These are phyloP conservation scores for Himalopsyche tibetana DNA, from an alignment of 2,888 invertebrate species.

Conservation along the genomic window DNA sequence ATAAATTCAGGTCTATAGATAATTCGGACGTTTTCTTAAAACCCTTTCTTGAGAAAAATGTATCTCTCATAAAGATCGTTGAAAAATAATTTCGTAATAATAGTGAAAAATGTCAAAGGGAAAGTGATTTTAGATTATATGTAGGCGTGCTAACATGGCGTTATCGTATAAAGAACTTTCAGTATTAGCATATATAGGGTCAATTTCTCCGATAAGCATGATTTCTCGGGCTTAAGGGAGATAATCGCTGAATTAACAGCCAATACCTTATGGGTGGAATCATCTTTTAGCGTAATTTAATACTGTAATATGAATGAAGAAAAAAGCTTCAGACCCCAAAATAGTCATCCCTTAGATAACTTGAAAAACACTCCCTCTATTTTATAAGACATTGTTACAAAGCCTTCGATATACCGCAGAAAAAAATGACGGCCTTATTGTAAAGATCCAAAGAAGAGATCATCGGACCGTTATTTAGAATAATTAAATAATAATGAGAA, in stretches of 20 bases:
- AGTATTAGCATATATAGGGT: constrained; percentile 20
- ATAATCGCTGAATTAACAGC: constrained; percentile 40
- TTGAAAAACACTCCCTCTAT: too few relatives aligned
- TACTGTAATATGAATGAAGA: background rate
- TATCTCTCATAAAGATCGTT: background rate
- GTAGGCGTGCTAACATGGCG: background rate
- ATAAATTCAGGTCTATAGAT: constrained; percentile 9
- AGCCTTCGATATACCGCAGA: too few relatives aligned
- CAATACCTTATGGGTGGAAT: constrained; percentile 6
- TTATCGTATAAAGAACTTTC: constrained; percentile 2
- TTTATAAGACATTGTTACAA: too few relatives aligned
- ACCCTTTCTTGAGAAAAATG: background rate
- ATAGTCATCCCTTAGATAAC: too few relatives aligned
- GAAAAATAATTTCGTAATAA: constrained; percentile 16
- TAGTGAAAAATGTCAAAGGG: background rate
- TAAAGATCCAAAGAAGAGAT: too few relatives aligned
- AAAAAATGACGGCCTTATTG: too few relatives aligned
- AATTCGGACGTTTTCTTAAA: background rate
- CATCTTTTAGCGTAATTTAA: constrained; percentile 9
- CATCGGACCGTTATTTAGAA: too few relatives aligned
- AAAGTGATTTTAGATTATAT: background rate
- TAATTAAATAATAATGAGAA: too few relatives aligned
- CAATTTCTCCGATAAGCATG: background rate
- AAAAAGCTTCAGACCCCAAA: too few relatives aligned
- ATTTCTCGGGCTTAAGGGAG: constrained; percentile 11